phyloP scores from a whole-genome alignment of 2,113 vertebrate genomes.

The Thunnus thynnus region DNA sequence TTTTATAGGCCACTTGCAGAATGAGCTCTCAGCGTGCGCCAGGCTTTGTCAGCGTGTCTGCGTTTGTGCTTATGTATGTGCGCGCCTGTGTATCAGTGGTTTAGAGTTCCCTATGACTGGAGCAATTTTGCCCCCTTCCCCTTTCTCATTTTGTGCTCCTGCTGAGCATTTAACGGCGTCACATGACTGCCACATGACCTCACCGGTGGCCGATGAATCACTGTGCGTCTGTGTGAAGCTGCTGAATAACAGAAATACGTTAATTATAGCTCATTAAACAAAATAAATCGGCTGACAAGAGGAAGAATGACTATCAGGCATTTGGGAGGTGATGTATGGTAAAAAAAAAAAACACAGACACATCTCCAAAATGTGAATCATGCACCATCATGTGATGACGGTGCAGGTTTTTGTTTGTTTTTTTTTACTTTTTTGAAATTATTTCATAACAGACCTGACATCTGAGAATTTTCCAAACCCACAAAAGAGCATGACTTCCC shows the following conservation, averaged over 20 bases:
- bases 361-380: constrained; percentile 4
- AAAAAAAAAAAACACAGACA: neutral
- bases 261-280: constrained; percentile 28
- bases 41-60: constrained; percentile 17
- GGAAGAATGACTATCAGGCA: neutral
- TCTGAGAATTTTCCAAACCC: neutral
- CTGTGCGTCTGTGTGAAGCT: neutral
- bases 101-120: constrained; percentile 45
- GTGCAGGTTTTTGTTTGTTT: too few species aligned
- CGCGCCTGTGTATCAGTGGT: neutral
- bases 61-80: neutral
- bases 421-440: neutral
- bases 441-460: neutral
- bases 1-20: constrained; percentile 77
- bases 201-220: constrained; percentile 64
- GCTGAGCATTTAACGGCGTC: constrained; percentile 37
- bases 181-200: constrained; percentile 70
- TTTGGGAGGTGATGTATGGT: neutral
- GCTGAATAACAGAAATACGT: constrained; percentile 21
- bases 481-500: constrained; percentile 8
- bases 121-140: constrained; percentile 27
- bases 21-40: constrained; percentile 50
- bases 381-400: neutral
- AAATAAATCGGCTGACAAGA: constrained; percentile 12
- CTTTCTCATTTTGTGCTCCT: constrained; percentile 21